phyloP scores from a whole-genome alignment of 2,797 vertebrate species.

The Phalloptychus januarius region DNA sequence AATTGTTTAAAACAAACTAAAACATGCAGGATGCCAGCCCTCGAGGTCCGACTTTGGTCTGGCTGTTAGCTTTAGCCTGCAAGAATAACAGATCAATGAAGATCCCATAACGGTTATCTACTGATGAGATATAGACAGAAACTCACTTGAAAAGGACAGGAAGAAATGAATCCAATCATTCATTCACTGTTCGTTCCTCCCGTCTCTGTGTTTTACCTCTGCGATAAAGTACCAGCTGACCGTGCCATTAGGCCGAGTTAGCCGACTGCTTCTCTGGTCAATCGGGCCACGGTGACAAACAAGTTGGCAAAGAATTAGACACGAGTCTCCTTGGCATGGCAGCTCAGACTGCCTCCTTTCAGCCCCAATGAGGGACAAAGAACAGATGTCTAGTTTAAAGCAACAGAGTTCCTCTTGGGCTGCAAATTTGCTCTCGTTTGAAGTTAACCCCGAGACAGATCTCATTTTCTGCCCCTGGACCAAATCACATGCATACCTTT shows the following conservation, averaged over 20 bases:
- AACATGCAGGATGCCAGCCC: too few relatives aligned
- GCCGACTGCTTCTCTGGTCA: conserved; percentile 54
- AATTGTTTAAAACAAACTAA: too few relatives aligned
- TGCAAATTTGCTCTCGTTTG: conserved; percentile 70
- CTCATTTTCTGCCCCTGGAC: conserved; percentile 63
- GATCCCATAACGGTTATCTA: not conserved
- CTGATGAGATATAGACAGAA: not conserved
- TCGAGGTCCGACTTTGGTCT: too few relatives aligned
- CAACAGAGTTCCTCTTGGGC: conserved; percentile 52
- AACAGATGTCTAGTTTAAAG: conserved; percentile 74
- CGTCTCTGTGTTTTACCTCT: conserved; percentile 32
- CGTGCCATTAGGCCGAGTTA: conserved; percentile 55
- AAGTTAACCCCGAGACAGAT: conserved; percentile 66
- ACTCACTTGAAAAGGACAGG: not conserved
- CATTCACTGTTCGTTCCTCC: conserved; percentile 28
- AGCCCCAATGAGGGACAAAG: conserved; percentile 52
- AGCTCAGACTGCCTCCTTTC: conserved; percentile 43
- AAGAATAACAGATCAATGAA: not conserved
- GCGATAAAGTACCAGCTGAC: conserved; percentile 60
- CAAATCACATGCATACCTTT: conserved; percentile 73
- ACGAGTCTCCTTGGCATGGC: conserved; percentile 58
- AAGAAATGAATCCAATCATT: conserved; percentile 38
- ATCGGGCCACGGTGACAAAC: conserved; percentile 60
- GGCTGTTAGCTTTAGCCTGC: not conserved
- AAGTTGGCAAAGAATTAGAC: conserved; percentile 64